Evolutionary conservation across 2,888 invertebrate genomes (phyloP), one percentile per base, ranked within the genome.

Genomic region (Andrena dorsata): DNA sequence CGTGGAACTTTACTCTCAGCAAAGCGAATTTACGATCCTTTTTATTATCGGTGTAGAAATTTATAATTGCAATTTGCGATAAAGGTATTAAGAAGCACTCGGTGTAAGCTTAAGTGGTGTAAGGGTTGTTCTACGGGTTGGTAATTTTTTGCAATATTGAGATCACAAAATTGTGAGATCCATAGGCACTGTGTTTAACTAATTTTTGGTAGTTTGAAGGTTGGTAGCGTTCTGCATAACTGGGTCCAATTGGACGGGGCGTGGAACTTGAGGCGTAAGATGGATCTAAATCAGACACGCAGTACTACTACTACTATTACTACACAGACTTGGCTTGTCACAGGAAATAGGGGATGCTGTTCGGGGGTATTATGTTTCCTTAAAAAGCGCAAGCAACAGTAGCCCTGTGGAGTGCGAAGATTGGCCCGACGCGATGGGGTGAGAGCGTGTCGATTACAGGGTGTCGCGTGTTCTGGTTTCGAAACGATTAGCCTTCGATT

Each of bases 401-500:
- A 41, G 41, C 41, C 16, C 41, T 41, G 41, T 41, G 41, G 41
- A 41, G 41, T 41, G 41, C 5, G 41, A 16, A 41, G 41, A 41
- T 41, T 35, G 35, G 20, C 30, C 28, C 53, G 20, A 41, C 5
- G 61, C 30, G 53, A 16, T 32, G 10, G 16, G n/a, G 3, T n/a
- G 5, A 58, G 64, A 6, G 53, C 13, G 77, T 66, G 64, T 70
- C 69, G 79, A 49, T 51, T 74, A 61, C 71, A 81, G 49, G 56
- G 74, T 80, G 80, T 77, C 71, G 53, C 77, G 60, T 77, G 74
- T 69, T 72, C 72, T 68, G 69, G 23, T 74, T 79, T 81, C 74
- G 66, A 73, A 83, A 76, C 81, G 81, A 83, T 83, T 82, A 83
- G 70, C 73, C 77, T 63, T 81, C 80, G 81, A 83, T 83, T 81